Base-by-base conservation (phyloP, 2,797 vertebrate genomes). In the Percopsis omiscomaycus region DNA sequence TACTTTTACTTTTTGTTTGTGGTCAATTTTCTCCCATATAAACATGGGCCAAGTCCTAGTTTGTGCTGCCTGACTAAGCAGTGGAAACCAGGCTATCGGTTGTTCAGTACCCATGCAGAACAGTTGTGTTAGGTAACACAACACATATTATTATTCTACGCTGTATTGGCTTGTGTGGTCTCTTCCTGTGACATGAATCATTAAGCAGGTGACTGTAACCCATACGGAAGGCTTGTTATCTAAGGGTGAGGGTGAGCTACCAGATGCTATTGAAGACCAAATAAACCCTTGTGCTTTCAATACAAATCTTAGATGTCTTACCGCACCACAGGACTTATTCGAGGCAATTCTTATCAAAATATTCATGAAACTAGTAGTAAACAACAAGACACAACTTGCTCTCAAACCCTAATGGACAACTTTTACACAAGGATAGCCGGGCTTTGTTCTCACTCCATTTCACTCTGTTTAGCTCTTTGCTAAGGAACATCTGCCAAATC, bases 131-230 rank as follows among this genome's bases (percentile, higher is more conserved):
- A 73, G 79, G 91, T 92, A 93, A 93, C 86, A 85, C 81, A 88
- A 93, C 89, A 86, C 70, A 79, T 80, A 88, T 92, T 91, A 90
- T 87, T 91, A 84, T 88, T 86, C 68, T 84, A 79, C 80, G 88
- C 86, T 85, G 71, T 88, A 75, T 74, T 79, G 85, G 83, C 82
- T 89, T 79, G 84, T 85, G 80, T 84, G 82, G 82, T 65, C 81
- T 82, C 89, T 89, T 92, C 88, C 92, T 88, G 86, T 73, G 58
- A 49, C 81, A 90, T 94, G 78, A 93, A 93, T 92, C 82, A 88
- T 93, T 93, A 64, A 94, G 84, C 65, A 85, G 84, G 52, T 1
- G 45, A 73, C 72, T 86, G 92, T 86, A 91, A 92, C 85, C 76
- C 77, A 91, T 87, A 88, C 83, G 88, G 73, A 84, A 71, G 37